These are phyloP conservation scores for Lasioglossum morio DNA, from an alignment of 2,888 invertebrate genomes.

Conservation along the genomic window DNA sequence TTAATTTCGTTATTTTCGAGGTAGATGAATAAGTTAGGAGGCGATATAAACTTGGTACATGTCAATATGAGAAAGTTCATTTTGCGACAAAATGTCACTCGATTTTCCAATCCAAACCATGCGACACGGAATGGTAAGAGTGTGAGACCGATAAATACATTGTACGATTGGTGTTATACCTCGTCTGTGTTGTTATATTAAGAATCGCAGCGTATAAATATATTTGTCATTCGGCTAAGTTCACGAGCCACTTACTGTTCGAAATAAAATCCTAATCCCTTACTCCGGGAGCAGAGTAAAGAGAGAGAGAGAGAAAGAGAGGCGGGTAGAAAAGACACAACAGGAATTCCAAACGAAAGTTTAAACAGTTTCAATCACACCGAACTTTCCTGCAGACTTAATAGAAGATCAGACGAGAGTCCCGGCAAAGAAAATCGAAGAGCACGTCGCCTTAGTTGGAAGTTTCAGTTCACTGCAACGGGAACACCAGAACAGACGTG, in stretches of 20 bases:
- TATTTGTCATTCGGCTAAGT: not conserved
- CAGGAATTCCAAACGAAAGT: slow-evolving; percentile 9
- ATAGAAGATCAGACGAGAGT: not conserved
- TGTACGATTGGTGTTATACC: no score
- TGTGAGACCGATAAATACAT: no score
- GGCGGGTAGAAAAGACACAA: not conserved
- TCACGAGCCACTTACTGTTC: not conserved
- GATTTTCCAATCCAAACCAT: no score
- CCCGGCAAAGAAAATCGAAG: slow-evolving; percentile 7
- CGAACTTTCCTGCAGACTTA: slow-evolving; percentile 14
- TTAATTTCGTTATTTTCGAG: no score
- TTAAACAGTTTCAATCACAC: not conserved
- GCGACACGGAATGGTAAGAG: no score
- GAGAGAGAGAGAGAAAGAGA: not conserved
- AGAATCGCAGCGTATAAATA: not conserved
- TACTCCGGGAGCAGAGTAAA: not conserved
- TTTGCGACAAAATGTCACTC: no score
- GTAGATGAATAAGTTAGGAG: no score
- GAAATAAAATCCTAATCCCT: not conserved
- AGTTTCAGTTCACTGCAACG: not conserved
- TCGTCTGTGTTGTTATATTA: no score
- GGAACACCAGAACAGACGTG: not conserved
- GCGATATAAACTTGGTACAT: no score
- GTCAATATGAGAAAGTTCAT: no score
- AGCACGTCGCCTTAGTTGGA: not conserved